A percentile compares a stretch with the other conserved stretches of the same genome.
These are phyloP conservation scores for Lates calcarifer DNA, from an alignment of 2,113 vertebrate species.

Conservation along the genomic window DNA sequence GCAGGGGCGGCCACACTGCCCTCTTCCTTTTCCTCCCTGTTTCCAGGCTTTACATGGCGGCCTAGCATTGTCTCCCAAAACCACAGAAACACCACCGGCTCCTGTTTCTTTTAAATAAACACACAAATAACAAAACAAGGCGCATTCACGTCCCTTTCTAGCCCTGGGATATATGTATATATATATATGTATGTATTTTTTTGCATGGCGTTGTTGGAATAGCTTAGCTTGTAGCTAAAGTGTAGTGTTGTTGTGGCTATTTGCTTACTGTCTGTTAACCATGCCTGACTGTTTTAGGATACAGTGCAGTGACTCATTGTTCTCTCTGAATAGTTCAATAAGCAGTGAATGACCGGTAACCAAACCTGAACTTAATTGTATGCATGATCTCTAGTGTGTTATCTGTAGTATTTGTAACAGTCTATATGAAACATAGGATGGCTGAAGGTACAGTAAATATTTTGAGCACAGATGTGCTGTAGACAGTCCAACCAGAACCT, in stretches of 20 bases:
- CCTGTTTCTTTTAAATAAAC: conserved; percentile 15
- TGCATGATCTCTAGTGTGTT: neutral
- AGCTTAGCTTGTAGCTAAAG: conserved; percentile 38
- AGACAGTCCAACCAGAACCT: neutral
- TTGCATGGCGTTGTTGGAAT: conserved; percentile 15
- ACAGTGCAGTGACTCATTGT: conserved; percentile 62
- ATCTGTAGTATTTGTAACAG: neutral
- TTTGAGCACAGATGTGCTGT: neutral
- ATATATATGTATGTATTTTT: too few relatives aligned
- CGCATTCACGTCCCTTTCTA: neutral
- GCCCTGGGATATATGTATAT: neutral
- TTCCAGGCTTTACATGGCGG: conserved; percentile 79
- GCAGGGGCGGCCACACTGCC: conserved; percentile 71
- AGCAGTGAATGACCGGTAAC: conserved; percentile 10
- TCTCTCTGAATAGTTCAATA: neutral
- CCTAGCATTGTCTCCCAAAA: conserved; percentile 77
- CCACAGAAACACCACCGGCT: conserved; percentile 48
- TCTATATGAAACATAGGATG: neutral
- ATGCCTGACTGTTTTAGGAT: conserved; percentile 37
- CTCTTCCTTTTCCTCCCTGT: conserved; percentile 72
- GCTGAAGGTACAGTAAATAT: neutral
- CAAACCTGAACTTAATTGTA: neutral
- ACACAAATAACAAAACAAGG: conserved; percentile 1
- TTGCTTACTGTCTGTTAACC: conserved; percentile 27
- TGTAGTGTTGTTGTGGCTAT: conserved; percentile 40